phyloP scores from a whole-genome alignment of 2,797 vertebrate genomes.

The Nyctibius grandis region DNA sequence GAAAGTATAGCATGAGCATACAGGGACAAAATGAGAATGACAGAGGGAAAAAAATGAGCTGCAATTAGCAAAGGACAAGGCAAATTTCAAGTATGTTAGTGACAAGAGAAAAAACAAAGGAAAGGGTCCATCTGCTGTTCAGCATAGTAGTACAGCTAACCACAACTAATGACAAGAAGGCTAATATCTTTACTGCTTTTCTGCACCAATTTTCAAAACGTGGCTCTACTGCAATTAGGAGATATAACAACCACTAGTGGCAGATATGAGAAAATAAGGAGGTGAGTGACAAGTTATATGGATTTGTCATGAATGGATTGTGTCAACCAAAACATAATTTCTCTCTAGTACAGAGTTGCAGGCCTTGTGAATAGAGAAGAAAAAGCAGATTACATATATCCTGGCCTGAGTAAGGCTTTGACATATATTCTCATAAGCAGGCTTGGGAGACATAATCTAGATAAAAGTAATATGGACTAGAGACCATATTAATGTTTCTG shows the following conservation, averaged over 20 bases:
- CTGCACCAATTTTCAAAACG: neutral
- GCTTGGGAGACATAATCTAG: neutral
- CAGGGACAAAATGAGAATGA: neutral
- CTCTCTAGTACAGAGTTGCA: neutral
- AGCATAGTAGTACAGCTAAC: neutral
- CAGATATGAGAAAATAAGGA: neutral
- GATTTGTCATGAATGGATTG: neutral
- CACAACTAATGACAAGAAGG: neutral
- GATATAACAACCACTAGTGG: neutral
- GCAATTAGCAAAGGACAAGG: neutral
- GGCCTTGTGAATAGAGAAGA: neutral
- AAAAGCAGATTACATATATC: neutral
- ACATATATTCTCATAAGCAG: neutral
- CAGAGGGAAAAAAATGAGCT: neutral
- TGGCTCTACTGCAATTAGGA: neutral
- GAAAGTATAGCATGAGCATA: neutral
- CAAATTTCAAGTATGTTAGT: neutral
- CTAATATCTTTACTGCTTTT: neutral
- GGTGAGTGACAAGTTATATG: neutral
- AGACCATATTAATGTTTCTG: neutral
- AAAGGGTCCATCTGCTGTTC: neutral
- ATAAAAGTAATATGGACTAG: neutral
- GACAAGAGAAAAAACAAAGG: neutral
- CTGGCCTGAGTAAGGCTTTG: neutral
- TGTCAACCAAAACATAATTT: neutral